Evolutionary conservation across 2,113 vertebrate species (phyloP).

Genomic region (Noturus placidus): DNA sequence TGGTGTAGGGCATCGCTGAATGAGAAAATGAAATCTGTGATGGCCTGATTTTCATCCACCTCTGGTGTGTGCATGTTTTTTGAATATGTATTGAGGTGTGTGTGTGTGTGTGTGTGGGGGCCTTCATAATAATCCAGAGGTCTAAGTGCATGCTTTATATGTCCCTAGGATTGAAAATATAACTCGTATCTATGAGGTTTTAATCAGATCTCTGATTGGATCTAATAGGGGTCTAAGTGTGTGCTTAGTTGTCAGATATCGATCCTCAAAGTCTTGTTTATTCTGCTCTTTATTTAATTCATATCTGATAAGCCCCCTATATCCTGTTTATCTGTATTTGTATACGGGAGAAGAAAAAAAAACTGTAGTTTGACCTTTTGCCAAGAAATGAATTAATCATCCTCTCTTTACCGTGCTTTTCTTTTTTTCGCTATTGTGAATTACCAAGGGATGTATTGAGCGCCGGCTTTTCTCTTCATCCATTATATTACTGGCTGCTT

Average conservation of each 20-base stretch:
- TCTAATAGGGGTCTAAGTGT: slow-evolving; percentile 6
- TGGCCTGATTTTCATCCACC: slow-evolving; percentile 46
- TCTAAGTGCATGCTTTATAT: background rate
- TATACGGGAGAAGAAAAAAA: background rate
- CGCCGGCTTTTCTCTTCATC: slow-evolving; percentile 12
- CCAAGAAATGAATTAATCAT: slow-evolving; percentile 26
- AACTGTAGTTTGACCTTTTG: slow-evolving; percentile 18
- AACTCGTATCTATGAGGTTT: background rate
- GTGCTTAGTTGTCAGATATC: slow-evolving; percentile 9
- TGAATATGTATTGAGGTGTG: slow-evolving; percentile 25
- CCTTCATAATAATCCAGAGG: slow-evolving; percentile 5
- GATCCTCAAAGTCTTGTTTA: slow-evolving; percentile 7
- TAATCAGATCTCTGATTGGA: slow-evolving; percentile 20
- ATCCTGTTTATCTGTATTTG: background rate
- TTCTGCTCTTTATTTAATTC: background rate
- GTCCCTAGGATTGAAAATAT: background rate
- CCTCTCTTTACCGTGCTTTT: background rate
- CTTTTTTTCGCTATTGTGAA: too few relatives aligned
- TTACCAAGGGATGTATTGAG: background rate
- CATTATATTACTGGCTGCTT: slow-evolving; percentile 20
- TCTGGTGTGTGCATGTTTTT: background rate
- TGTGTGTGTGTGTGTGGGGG: background rate
- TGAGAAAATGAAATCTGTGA: slow-evolving; percentile 61
- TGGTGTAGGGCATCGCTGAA: slow-evolving; percentile 54
- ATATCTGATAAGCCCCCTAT: background rate